Percentiles rank a stretch among this genome's conserved stretches.
These are phyloP conservation scores for Lutjanus campechanus DNA, from an alignment of 2,797 vertebrate species.

Conservation along the genomic window DNA sequence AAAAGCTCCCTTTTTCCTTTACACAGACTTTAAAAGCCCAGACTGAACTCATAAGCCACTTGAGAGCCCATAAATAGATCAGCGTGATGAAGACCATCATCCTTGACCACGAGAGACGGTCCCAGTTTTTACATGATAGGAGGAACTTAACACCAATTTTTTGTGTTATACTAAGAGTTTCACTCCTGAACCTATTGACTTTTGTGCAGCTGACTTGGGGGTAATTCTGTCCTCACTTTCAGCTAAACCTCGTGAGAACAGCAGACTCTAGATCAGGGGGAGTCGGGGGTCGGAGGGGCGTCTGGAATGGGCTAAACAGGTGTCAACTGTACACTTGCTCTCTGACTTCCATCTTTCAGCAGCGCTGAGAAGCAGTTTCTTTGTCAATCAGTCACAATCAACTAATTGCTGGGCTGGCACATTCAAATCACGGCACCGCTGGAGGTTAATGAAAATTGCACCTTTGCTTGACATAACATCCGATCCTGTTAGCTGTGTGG, in stretches of 20 bases:
- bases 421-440: conserved; percentile 87
- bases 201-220: not conserved
- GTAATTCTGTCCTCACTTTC: conserved; percentile 7
- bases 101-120: no score
- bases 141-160: not conserved
- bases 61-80: no score
- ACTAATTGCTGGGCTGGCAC: conserved; percentile 87
- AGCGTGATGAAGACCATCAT: no score
- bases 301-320: not conserved
- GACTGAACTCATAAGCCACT: no score
- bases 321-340: conserved; percentile 20
- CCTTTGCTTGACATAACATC: conserved; percentile 84
- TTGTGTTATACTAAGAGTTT: not conserved
- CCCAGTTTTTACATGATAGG: not conserved
- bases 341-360: conserved; percentile 37
- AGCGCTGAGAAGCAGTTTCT: conserved; percentile 47
- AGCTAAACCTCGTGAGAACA: not conserved
- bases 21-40: no score
- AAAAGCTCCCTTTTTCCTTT: no score
- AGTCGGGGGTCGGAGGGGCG: not conserved
- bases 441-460: conserved; percentile 92
- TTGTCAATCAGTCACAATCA: conserved; percentile 90
- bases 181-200: not conserved
- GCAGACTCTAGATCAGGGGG: not conserved
- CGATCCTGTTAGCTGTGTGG: conserved; percentile 72